Conservation (phyloP, 2,888 invertebrate species). For the Melinopterus prodromus region DNA sequence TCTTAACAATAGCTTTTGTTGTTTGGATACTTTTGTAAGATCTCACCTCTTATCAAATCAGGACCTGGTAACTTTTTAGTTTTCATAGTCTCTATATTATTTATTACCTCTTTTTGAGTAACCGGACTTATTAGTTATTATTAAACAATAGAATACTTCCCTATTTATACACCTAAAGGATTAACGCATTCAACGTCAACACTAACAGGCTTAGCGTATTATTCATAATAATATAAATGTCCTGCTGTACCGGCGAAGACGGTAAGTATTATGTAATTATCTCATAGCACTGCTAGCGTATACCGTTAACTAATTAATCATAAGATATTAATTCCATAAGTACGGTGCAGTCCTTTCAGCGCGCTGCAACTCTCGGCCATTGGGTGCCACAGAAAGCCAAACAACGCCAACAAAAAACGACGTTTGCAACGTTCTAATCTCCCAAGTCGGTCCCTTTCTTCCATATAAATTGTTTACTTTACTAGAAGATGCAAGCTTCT, state of each 20-base stretch:
- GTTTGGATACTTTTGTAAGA: no score
- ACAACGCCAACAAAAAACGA: background rate
- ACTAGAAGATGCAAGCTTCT: background rate
- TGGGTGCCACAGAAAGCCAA: background rate
- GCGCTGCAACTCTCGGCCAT: background rate
- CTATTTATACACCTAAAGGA: background rate
- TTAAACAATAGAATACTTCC: background rate
- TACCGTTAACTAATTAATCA: slow-evolving; percentile 24
- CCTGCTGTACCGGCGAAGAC: slow-evolving; percentile 14
- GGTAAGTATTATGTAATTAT: slow-evolving; percentile 16
- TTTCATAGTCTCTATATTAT: no score
- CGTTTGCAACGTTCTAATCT: slow-evolving; percentile 13
- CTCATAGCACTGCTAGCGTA: slow-evolving; percentile 13
- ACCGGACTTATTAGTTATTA: no score
- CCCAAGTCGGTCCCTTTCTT: background rate
- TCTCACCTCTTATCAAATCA: no score
- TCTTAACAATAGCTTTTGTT: no score
- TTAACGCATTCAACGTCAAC: slow-evolving; percentile 11
- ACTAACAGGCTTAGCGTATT: slow-evolving; percentile 19
- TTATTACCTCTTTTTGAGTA: no score
- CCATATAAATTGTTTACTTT: slow-evolving; percentile 6
- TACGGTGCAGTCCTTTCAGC: slow-evolving; percentile 20
- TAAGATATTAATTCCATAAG: slow-evolving; percentile 19
- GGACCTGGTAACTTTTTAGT: no score
- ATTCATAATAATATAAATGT: slow-evolving; percentile 26